Percentiles rank a stretch among this genome's conserved stretches.
Evolutionary conservation across 2,797 vertebrate species (phyloP).

Genomic region (Ceryle rudis): DNA sequence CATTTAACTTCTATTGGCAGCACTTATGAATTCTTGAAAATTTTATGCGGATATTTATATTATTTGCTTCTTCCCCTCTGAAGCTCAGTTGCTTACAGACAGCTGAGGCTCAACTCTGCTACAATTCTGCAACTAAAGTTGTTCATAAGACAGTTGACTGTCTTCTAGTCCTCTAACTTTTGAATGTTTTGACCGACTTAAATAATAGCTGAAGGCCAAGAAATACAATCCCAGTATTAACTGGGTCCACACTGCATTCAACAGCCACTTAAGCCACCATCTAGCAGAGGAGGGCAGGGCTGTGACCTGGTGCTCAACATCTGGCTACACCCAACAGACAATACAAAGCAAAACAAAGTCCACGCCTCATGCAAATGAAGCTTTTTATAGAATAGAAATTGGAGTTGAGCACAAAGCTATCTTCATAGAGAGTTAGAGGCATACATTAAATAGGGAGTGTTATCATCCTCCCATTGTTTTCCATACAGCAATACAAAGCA

Average conservation of each 20-base stretch:
- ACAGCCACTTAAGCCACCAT: not conserved
- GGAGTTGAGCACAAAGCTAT: not conserved
- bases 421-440: not conserved
- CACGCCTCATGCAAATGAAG: not conserved
- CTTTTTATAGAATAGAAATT: not conserved
- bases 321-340: not conserved
- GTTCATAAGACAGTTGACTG: not conserved
- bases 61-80: not conserved
- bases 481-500: not conserved
- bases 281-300: not conserved
- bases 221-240: not conserved
- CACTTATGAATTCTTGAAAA: not conserved
- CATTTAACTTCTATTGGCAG: not conserved
- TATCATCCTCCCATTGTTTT: not conserved
- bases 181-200: not conserved
- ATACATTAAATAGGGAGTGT: not conserved
- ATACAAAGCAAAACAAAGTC: not conserved
- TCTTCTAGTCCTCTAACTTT: not conserved
- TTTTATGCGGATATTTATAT: not conserved
- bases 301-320: not conserved
- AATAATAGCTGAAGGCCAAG: not conserved
- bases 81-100: not conserved
- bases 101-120: not conserved
- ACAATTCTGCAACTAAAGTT: accelerated
- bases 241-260: not conserved